These are phyloP conservation scores for Labeo catla DNA, from an alignment of 2,113 vertebrate species.

Conservation along the genomic window DNA sequence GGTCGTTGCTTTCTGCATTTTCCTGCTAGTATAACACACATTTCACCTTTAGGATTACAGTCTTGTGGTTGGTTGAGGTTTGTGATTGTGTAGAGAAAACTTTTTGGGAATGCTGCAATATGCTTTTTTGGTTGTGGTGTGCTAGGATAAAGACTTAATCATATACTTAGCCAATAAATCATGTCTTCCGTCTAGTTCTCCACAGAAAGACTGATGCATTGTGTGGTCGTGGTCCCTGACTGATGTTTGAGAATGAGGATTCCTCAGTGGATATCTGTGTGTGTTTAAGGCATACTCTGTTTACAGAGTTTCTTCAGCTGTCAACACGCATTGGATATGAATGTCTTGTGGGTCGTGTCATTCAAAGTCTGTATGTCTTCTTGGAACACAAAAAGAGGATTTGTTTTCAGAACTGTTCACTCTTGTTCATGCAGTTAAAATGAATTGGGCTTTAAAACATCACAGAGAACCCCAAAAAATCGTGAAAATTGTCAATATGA, in stretches of 20 bases:
- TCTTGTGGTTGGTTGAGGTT: conserved; percentile 5
- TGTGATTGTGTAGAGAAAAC: not conserved
- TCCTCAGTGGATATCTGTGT: not conserved
- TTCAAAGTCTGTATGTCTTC: not conserved
- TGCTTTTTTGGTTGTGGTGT: conserved; percentile 36
- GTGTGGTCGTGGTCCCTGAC: not conserved
- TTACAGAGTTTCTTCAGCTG: not conserved
- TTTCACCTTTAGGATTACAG: not conserved
- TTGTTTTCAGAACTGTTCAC: not conserved
- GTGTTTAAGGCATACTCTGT: conserved; percentile 7
- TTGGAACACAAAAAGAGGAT: not conserved
- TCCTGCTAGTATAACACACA: not conserved
- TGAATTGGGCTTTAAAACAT: not conserved
- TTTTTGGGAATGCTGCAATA: conserved; percentile 14
- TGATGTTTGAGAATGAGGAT: not conserved
- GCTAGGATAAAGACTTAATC: not conserved
- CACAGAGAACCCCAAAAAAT: too few relatives aligned
- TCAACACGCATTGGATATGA: not conserved
- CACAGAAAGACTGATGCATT: not conserved
- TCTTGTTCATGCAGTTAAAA: not conserved
- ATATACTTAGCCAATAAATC: conserved; percentile 38
- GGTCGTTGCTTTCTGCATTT: not conserved
- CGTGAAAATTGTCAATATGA: not conserved
- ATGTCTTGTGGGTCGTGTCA: not conserved
- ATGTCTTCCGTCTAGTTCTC: conserved; percentile 3